Base-by-base conservation (phyloP, 2,888 invertebrate species). In the Lepidocyrtinus sp. region DNA sequence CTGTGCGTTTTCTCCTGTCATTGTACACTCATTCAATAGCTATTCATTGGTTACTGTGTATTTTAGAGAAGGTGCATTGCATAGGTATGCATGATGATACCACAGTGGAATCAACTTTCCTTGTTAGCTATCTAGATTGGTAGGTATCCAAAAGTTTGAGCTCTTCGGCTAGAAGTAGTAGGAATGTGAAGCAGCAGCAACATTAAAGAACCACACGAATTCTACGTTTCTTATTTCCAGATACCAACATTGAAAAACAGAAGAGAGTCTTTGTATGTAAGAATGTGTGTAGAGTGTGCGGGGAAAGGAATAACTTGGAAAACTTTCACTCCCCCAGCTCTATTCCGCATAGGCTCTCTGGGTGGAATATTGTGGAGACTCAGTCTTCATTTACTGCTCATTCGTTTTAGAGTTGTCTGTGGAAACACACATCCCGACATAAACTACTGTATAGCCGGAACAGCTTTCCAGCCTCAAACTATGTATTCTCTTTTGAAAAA, bases 281-380 rank as follows among this genome's bases (percentile, higher is more conserved):
- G 36, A 7, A 50, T 50, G 50, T 50, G 50, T 50, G 50, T 7
- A n/a, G 50, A 50, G 50, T 12, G 50, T n/a, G 50, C 12, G 50
- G 50, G 50, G 50, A 12, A 50, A 12, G 15, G 17, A 50, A 12
- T 15, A 50, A 70, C 21, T 70, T 70, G 61, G 70, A 27, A 59
- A 70, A 70, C 61, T 70, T 70, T 70, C 70, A 70, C 70, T 55
- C 59, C 25, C 36, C 22, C 70, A 27, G 22, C 36, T 12, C 45
- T 67, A n/a, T 17, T 50, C 15, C 50, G 15, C 50, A 50, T 50
- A 50, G 50, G 5, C 1, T 50, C 17, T 50, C 50, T 17, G 36
- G 12, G 5, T 50, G 17, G n/a, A 7, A 50, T 50, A 50, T n/a
- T n/a, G 5, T 12, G 1, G 15, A 50, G 50, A 17, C 15, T 50